These are phyloP conservation scores for Echinops telfairi DNA, from an alignment of 2,113 vertebrate genomes.

Conservation along the genomic window DNA sequence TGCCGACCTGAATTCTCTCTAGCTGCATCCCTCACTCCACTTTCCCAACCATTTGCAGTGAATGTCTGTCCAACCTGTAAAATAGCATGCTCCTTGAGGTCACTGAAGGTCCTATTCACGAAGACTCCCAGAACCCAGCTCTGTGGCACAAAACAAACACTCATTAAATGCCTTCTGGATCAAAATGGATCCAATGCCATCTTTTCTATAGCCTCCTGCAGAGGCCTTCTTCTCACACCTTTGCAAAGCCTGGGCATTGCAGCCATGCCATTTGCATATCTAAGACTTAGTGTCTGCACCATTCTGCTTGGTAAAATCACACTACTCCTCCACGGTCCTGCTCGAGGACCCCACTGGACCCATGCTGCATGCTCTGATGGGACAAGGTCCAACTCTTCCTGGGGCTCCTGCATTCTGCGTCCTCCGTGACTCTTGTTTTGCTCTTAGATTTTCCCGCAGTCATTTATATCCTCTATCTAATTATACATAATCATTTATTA, in stretches of 20 bases:
- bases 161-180: background rate
- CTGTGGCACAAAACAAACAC: constrained; percentile 27
- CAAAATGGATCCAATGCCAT: background rate
- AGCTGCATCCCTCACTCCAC: background rate
- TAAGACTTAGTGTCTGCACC: background rate
- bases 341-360: background rate
- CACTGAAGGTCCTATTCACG: background rate
- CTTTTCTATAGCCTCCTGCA: background rate
- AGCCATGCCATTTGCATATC: background rate
- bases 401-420: background rate
- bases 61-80: background rate
- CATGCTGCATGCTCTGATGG: background rate
- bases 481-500: constrained; percentile 20
- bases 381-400: background rate
- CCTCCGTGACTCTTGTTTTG: background rate
- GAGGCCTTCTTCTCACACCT: background rate
- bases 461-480: background rate
- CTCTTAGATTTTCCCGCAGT: background rate
- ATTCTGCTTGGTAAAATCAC: background rate
- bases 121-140: background rate
- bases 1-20: background rate
- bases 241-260: constrained; percentile 10
- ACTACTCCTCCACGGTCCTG: background rate
- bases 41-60: background rate
- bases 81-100: background rate